Percentiles rank a stretch among this genome's conserved stretches.
phyloP scores from a whole-genome alignment of 2,888 invertebrate species.

The Drosophila mercatorum region DNA sequence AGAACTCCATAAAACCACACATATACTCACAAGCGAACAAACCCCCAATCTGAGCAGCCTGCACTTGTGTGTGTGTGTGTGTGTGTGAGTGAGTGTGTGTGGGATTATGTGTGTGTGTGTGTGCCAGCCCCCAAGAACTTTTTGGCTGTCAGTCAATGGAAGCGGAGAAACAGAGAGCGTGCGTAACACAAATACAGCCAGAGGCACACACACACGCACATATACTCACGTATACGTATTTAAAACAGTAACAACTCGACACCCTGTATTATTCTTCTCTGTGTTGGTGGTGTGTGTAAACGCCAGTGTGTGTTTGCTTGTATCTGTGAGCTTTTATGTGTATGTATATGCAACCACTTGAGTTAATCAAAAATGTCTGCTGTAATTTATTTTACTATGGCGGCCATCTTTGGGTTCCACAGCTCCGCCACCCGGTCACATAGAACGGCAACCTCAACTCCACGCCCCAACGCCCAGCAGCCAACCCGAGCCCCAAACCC shows the following conservation, averaged over 20 bases:
- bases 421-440: conserved; percentile 24
- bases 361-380: conserved; percentile 84
- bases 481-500: background rate
- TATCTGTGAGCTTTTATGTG: conserved; percentile 22
- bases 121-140: conserved; percentile 75
- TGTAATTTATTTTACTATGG: conserved; percentile 82
- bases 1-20: conserved; percentile 69
- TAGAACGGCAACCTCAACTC: background rate
- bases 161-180: conserved; percentile 65
- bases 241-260: conserved; percentile 49
- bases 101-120: conserved; percentile 35
- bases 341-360: conserved; percentile 77
- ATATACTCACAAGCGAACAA: conserved; percentile 40
- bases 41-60: conserved; percentile 44
- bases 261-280: conserved; percentile 63
- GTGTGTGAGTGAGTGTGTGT: conserved; percentile 18
- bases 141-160: conserved; percentile 80
- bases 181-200: conserved; percentile 36
- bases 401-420: conserved; percentile 74
- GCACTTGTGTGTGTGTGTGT: conserved; percentile 29
- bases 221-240: conserved; percentile 11
- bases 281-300: conserved; percentile 15
- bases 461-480: background rate
- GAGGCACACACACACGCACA: background rate
- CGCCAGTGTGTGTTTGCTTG: conserved; percentile 13